Conservation (phyloP, 2,797 vertebrate genomes). For the Iguana delicatissima region DNA sequence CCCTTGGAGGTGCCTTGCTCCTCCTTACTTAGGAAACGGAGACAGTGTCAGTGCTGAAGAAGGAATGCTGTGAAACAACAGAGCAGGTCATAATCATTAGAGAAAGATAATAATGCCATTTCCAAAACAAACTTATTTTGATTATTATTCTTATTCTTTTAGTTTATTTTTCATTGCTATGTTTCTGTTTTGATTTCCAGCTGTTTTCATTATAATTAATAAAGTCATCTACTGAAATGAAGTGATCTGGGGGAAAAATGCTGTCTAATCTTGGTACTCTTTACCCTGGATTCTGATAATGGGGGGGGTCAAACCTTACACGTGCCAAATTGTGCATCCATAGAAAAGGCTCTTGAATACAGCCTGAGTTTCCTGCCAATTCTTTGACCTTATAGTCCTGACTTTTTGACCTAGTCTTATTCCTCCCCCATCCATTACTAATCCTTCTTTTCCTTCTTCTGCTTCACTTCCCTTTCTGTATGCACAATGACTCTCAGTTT, state of each 20-base stretch:
- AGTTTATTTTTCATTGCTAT: background rate
- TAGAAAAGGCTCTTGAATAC: background rate
- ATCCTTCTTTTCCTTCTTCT: background rate
- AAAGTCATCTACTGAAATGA: conserved; percentile 14
- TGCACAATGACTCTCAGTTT: background rate
- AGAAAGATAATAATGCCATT: conserved; percentile 23
- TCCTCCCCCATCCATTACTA: fast-evolving
- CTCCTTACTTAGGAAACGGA: background rate
- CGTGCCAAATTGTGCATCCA: fast-evolving
- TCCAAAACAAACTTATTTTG: background rate
- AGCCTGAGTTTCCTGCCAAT: background rate
- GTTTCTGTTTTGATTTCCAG: conserved; percentile 32
- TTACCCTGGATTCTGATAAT: fast-evolving
- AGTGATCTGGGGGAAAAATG: conserved; percentile 10
- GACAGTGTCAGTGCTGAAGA: background rate
- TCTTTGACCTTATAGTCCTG: background rate
- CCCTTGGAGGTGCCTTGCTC: background rate
- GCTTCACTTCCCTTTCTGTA: background rate
- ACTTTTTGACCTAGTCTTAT: background rate
- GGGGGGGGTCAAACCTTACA: background rate
- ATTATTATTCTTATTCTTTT: conserved; percentile 28
- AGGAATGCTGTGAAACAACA: background rate
- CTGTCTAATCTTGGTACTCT: background rate
- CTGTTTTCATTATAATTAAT: conserved; percentile 15
- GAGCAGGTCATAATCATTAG: background rate